Base-by-base conservation (phyloP, 30 jellyfish, hydroid and myxozoan species). In the Hydractinia symbiolongicarpus region DNA sequence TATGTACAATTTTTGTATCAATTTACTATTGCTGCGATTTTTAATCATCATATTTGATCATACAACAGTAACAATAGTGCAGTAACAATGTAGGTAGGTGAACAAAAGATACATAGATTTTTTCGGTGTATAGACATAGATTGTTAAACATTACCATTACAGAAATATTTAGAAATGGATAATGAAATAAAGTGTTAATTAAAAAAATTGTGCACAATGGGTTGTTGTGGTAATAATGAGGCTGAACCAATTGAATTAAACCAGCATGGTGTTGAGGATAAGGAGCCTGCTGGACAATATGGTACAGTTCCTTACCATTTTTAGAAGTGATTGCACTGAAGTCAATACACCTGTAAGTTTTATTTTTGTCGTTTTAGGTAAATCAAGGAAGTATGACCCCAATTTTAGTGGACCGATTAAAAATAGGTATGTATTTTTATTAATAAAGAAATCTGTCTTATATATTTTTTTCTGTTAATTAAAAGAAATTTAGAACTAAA, bases 351-450 rank as follows among this genome's bases (percentile, higher is more conserved):
- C 1, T 16, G 3, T n/a, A n/a, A n/a, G n/a, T n/a, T 73, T 16
- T 40, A 9, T 73, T 30, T 50, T 13, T 50, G 14, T 75, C 19
- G 17, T 53, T 75, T 55, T 51, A 55, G 74, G 74, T 15, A 70
- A 67, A 64, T 64, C 74, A 13, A 44, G 74, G 77, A 83, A 89
- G 82, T 84, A 89, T 89, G 95, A 89, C 61, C 95, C 96, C 19
- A 83, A 81, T 81, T 83, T 83, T 77, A 83, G 76, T 17, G 96
- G 96, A 15, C 96, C 96, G 56, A 89, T 84, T 52, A 76, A 83
- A 71, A 79, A 84, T 67, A 81, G 96, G 96, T 89, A 74, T 20
- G 86, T 51, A 9, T 66, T 13, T 49, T 19, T 69, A 13, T 55
- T 54, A 21, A 19, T 56, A 7, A 60, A 50, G 21, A 10, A 68